Base-by-base conservation (phyloP, 2,797 vertebrate genomes). In the Muscicapa striata region DNA sequence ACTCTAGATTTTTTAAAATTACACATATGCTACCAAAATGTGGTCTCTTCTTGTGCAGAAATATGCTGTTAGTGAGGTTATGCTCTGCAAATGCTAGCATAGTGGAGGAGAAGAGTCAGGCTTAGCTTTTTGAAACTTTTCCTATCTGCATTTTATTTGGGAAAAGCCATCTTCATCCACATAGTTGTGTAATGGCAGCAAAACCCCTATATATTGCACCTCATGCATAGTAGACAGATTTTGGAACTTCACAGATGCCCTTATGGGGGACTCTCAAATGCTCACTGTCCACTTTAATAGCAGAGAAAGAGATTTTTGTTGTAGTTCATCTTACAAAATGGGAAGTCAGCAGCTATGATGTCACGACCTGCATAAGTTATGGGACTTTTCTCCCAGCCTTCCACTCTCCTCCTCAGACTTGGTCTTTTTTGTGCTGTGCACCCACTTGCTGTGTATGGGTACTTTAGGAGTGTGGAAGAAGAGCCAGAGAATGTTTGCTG, bases 331-430 rank as follows among this genome's bases (percentile, higher is more conserved):
- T 92, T 88, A 81, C 49, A 84, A 95, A 94, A 87, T 26, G 4
- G 27, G 38, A 94, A 93, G 32, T 96, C 72, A 90, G 74, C 93
- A 96, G 90, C 96, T 63, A 17, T 90, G 90, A 94, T 96, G 92
- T 77, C 89, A 91, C 64, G 70, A n/a, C 57, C 64, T 92, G 49
- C 55, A 19, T 90, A 90, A 94, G 68, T 96, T 70, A 87, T 32
- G 67, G 64, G 73, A 70, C 36, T 29, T 72, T 89, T 55, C 55
- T 93, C 41, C 84, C 43, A 62, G 15, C 36, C 12, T 82, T 74
- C 67, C 59, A 36, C 81, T 89, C 78, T 84, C 75, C 93, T 91
- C 49, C 61, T 92, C 72, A 75, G 68, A 46, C 79, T 75, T 77
- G 84, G 82, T 92, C 63, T 57, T 74, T 84, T 93, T 57, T 38